These are phyloP conservation scores for Sula dactylatra DNA, from an alignment of 2,113 vertebrate species.

Conservation along the genomic window DNA sequence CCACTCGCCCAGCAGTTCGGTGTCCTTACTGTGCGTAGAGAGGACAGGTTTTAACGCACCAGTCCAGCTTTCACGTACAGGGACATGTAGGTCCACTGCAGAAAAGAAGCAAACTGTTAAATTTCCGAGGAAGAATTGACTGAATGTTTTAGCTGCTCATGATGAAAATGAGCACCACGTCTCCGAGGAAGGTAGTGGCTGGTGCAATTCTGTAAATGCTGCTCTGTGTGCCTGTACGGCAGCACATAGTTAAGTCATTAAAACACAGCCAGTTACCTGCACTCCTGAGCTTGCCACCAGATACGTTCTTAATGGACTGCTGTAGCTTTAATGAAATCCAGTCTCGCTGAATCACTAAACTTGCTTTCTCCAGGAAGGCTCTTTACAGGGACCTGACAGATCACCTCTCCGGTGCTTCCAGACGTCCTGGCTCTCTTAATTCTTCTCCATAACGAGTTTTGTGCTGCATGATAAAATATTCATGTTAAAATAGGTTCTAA, in stretches of 20 bases:
- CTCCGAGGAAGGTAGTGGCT: not conserved
- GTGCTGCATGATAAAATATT: constrained; percentile 79
- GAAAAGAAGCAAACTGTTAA: not conserved
- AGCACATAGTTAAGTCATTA: not conserved
- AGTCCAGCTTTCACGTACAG: rapidly evolving
- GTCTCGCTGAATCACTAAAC: constrained; percentile 35
- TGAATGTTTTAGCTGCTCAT: not conserved
- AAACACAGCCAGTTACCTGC: not conserved
- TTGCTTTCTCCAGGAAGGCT: constrained; percentile 44
- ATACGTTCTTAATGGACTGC: not conserved
- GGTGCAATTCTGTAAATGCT: not conserved
- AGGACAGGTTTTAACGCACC: not conserved
- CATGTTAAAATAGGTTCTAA: constrained; percentile 78
- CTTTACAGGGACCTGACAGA: constrained; percentile 66
- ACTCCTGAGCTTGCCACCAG: not conserved
- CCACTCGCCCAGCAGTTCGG: not conserved
- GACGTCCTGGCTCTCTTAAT: constrained; percentile 64
- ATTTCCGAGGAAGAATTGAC: not conserved
- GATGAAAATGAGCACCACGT: not conserved
- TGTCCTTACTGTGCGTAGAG: not conserved
- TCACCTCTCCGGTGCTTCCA: constrained; percentile 60
- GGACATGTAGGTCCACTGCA: not conserved
- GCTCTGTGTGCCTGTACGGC: not conserved
- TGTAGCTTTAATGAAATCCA: constrained; percentile 56
- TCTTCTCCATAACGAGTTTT: constrained; percentile 78